These are phyloP conservation scores for Drosophila sturtevanti DNA, from an alignment of 1,140 invertebrate species.

Conservation along the genomic window DNA sequence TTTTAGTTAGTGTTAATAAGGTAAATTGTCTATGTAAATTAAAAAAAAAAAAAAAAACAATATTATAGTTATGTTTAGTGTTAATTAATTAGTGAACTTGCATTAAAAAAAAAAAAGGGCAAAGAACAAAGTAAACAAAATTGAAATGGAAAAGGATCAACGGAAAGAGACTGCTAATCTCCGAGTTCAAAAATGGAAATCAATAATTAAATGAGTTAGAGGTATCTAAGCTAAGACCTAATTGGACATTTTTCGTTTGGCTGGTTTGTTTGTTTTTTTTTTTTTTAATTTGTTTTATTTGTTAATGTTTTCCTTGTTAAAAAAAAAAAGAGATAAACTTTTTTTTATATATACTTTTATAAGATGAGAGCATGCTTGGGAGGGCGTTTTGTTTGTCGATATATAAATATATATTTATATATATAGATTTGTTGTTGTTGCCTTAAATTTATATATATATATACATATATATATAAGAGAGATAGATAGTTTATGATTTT, in stretches of 20 bases:
- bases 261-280: conserved; percentile 35
- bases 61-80: background rate
- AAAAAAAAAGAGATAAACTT: conserved; percentile 49
- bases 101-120: background rate
- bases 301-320: conserved; percentile 38
- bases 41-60: background rate
- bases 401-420: conserved; percentile 17
- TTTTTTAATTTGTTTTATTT: conserved; percentile 40
- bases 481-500: conserved; percentile 9
- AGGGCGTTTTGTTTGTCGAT: conserved; percentile 65
- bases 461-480: background rate
- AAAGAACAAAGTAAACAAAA: background rate
- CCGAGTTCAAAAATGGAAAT: background rate
- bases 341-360: conserved; percentile 33
- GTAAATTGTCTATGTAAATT: background rate
- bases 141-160: background rate
- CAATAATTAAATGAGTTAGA: conserved; percentile 34
- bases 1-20: conserved; percentile 29
- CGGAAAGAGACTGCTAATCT: conserved; percentile 45
- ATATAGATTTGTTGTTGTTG: conserved; percentile 2
- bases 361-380: conserved; percentile 82
- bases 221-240: conserved; percentile 63
- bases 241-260: conserved; percentile 26
- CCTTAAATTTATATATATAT: background rate
- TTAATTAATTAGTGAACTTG: background rate